These are phyloP conservation scores for Crematogaster levior DNA, from an alignment of 2,888 invertebrate genomes.

Conservation along the genomic window DNA sequence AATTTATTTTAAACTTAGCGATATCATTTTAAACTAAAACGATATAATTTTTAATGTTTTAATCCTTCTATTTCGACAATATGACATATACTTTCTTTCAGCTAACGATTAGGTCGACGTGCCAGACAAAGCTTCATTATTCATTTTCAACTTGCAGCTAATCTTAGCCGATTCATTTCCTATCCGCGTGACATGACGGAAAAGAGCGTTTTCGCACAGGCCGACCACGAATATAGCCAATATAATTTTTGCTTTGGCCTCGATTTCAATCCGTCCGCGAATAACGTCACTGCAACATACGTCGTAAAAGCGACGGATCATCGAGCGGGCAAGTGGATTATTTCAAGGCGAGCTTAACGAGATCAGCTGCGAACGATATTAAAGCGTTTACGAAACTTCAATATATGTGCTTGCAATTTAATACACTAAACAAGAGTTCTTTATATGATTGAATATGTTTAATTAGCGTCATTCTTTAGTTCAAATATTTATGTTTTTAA, in stretches of 20 bases:
- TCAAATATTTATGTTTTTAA: too few species aligned
- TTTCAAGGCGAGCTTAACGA: slow-evolving; percentile 21
- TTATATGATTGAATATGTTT: too few species aligned
- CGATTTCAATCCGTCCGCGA: slow-evolving; percentile 42
- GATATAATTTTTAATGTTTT: too few species aligned
- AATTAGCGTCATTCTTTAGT: too few species aligned
- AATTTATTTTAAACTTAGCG: neutral
- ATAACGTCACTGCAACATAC: slow-evolving; percentile 38
- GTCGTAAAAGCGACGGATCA: slow-evolving; percentile 32
- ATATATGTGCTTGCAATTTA: too few species aligned
- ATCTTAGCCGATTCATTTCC: slow-evolving; percentile 42
- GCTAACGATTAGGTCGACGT: slow-evolving; percentile 28
- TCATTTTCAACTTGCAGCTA: slow-evolving; percentile 3
- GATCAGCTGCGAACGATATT: neutral
- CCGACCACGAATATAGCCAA: slow-evolving; percentile 32
- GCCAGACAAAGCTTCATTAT: slow-evolving; percentile 38
- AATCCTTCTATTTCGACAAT: neutral
- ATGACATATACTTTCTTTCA: neutral
- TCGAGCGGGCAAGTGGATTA: slow-evolving; percentile 19
- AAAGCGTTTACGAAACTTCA: slow-evolving; percentile 5
- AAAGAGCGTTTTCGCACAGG: slow-evolving; percentile 9
- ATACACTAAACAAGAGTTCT: too few species aligned
- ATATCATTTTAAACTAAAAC: too few species aligned
- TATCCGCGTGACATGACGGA: slow-evolving; percentile 21
- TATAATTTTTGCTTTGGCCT: slow-evolving; percentile 40